Base-by-base conservation (phyloP, 2,797 vertebrate genomes). In the Sebastes matsubarae region DNA sequence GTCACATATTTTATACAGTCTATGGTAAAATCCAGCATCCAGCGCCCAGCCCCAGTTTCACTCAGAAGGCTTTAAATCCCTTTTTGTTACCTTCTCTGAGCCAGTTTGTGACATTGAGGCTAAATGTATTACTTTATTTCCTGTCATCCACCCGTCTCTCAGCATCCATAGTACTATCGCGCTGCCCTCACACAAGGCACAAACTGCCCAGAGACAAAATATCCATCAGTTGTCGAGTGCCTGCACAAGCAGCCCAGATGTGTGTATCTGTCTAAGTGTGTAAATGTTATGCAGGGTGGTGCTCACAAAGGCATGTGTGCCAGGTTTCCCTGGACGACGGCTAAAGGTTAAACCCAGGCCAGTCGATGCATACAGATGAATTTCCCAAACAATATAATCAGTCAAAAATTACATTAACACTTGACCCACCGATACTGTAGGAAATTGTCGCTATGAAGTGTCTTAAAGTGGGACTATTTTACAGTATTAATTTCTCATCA, bases 171-270 rank as follows among this genome's bases (percentile, higher is more conserved):
- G 20, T 4, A 16, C 14, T 5, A n/a, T 11, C 3, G 7, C 4
- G 2, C 1, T 29, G 5, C 22, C n/a, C 54, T 79, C 46, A 52
- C 20, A 30, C 8, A 52, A 59, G 20, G 36, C 30, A 50, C 22
- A 46, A 72, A 38, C n/a, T 13, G 54, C 14, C n/a, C 20, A 8
- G 16, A 60, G 27, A 60, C 18, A n/a, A 6, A 46, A 38, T 36
- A 25, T 55, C 8, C 9, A 59, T 1, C 50, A 25, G 50, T 25
- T 42, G 9, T 22, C 30, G 71, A 72, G 25, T 30, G 11, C 42
- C 75, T 81, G 25, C 12, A 22, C 24, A 68, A 72, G 73, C 50
- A 27, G 79, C 59, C 82, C 80, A 68, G 54, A 66, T 60, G 67
- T 68, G 34, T 58, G 29, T 46, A 32, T 67, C 38, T 11, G 27